Conservation (phyloP, 2,797 vertebrate species). For the Smutsia temminckii region DNA sequence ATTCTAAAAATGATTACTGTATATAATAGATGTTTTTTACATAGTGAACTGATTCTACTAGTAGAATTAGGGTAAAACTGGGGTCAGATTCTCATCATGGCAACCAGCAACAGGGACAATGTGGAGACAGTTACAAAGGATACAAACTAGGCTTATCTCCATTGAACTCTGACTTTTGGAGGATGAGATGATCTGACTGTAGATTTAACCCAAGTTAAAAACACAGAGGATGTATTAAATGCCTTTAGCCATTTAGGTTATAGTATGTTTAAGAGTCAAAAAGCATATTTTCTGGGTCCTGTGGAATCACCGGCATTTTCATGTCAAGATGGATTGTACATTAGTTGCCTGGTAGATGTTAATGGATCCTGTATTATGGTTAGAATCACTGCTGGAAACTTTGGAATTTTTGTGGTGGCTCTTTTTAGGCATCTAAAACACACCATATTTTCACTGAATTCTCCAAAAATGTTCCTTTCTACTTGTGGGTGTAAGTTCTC, state of each 20-base stretch:
- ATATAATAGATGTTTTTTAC: background rate
- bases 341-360: background rate
- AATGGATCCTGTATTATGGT: background rate
- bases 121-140: background rate
- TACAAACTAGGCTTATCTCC: conserved; percentile 19
- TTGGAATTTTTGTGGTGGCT: background rate
- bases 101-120: background rate
- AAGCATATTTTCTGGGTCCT: background rate
- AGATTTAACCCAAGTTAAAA: background rate
- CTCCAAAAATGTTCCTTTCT: background rate
- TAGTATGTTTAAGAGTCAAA: background rate
- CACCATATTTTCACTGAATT: background rate
- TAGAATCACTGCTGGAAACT: background rate
- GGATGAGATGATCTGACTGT: background rate
- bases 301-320: background rate
- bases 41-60: background rate
- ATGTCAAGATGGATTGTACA: background rate
- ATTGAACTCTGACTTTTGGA: background rate
- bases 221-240: background rate
- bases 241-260: background rate
- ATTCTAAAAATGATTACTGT: background rate
- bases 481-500: background rate
- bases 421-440: background rate
- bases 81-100: background rate
- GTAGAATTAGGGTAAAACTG: background rate